Evolutionary conservation across 2,113 vertebrate genomes (phyloP).

Genomic region (Crotalus horridus): DNA sequence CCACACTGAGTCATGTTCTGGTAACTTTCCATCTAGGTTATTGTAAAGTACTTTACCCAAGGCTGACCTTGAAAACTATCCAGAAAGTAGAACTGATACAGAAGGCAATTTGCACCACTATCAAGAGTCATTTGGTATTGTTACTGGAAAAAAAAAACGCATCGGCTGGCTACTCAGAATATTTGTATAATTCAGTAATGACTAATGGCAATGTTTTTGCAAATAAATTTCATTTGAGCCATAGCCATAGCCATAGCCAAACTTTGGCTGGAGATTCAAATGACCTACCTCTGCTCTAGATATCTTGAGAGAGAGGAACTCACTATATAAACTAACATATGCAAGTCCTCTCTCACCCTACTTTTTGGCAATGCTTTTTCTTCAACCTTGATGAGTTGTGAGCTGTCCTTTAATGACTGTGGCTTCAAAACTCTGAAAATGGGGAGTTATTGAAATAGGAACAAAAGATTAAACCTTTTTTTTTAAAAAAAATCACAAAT

Average conservation of each 20-base stretch:
- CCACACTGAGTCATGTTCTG: background rate
- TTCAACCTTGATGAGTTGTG: background rate
- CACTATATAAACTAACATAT: background rate
- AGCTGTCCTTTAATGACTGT: background rate
- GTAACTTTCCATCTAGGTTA: background rate
- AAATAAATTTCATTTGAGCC: background rate
- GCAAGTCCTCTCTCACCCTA: background rate
- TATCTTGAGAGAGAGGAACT: background rate
- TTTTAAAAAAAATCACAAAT: background rate
- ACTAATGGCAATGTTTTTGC: background rate
- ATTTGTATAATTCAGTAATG: background rate
- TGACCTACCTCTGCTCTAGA: background rate
- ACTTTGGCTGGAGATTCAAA: background rate
- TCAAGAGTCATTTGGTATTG: background rate
- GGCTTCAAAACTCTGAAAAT: background rate
- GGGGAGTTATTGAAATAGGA: background rate
- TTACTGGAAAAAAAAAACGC: background rate
- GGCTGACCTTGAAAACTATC: background rate
- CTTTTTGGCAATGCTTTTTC: background rate
- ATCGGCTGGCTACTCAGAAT: background rate
- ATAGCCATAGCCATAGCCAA: background rate
- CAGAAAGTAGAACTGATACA: background rate
- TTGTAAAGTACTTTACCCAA: background rate
- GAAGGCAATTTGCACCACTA: background rate
- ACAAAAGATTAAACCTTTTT: background rate